Percentiles rank a stretch among this genome's conserved stretches.
phyloP scores from a whole-genome alignment of 2,797 vertebrate species.

The Sebastes nivosus region DNA sequence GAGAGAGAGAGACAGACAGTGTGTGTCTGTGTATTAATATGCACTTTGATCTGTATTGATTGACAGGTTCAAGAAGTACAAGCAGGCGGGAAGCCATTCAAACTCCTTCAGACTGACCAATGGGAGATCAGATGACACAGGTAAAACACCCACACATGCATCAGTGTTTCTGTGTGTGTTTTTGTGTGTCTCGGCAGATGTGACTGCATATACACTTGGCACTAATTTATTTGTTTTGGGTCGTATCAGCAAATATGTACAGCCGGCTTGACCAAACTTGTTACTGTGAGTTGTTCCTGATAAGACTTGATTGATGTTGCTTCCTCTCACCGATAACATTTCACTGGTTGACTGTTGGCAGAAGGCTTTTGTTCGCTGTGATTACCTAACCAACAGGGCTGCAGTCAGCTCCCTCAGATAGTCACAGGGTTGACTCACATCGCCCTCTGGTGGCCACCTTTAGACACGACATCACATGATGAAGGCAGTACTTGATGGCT shows the following conservation, averaged over 20 bases:
- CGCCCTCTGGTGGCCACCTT: constrained; percentile 75
- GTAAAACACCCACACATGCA: constrained; percentile 73
- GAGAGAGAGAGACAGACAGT: not conserved
- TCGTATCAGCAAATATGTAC: constrained; percentile 15
- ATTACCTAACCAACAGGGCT: constrained; percentile 66
- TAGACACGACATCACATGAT: not conserved
- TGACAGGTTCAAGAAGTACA: constrained; percentile 98
- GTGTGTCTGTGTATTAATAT: constrained; percentile 5
- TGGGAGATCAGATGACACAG: constrained; percentile 94
- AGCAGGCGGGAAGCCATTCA: constrained; percentile 97
- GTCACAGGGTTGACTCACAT: constrained; percentile 37
- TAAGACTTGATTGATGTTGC: constrained; percentile 56
- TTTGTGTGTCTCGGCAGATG: constrained; percentile 15
- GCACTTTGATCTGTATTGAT: constrained; percentile 45
- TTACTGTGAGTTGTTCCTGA: constrained; percentile 12
- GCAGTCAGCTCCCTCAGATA: not conserved
- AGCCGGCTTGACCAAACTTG: constrained; percentile 40
- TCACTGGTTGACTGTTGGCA: constrained; percentile 35
- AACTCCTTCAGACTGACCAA: constrained; percentile 96
- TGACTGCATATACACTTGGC: not conserved
- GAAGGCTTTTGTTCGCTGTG: constrained; percentile 62
- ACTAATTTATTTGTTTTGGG: constrained; percentile 20
- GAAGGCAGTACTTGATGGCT: constrained; percentile 6
- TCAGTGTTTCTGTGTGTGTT: not conserved
- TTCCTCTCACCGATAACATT: constrained; percentile 47